A percentile compares a stretch with the other conserved stretches of the same genome.
Evolutionary conservation across 2,797 vertebrate species (phyloP).

Genomic region (Poliocrania exsul): DNA sequence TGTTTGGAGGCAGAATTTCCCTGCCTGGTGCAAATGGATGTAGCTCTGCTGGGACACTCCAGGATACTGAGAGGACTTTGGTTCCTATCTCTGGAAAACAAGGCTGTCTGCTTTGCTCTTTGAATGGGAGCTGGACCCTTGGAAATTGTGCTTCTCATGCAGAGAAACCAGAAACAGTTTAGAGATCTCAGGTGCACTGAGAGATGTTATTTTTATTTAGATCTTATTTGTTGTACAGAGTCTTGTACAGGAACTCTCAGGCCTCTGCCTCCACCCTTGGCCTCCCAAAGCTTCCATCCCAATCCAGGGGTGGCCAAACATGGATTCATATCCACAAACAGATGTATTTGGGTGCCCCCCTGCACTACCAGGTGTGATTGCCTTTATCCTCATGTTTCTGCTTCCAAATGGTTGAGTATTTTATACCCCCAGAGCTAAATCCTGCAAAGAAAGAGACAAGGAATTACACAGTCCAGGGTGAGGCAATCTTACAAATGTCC

Average conservation of each 20-base stretch:
- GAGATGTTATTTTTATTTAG: background rate
- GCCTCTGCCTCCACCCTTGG: background rate
- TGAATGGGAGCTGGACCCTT: background rate
- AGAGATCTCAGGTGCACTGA: background rate
- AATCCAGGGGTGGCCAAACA: background rate
- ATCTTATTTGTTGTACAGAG: background rate
- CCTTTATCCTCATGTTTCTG: background rate
- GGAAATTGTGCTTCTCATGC: background rate
- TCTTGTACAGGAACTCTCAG: background rate
- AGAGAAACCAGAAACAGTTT: background rate
- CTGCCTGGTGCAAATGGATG: constrained; percentile 26
- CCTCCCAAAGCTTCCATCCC: background rate
- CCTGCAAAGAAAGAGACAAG: background rate
- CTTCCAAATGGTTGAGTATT: background rate
- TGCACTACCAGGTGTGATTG: background rate
- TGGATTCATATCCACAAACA: background rate
- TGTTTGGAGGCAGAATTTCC: constrained; percentile 65
- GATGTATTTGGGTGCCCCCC: rapidly evolving
- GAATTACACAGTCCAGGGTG: background rate
- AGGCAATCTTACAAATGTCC: background rate
- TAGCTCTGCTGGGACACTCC: background rate
- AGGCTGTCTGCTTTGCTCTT: background rate
- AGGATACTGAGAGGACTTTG: background rate
- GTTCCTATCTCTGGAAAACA: background rate
- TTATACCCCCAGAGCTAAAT: background rate